Evolutionary conservation across 2,888 invertebrate genomes (phyloP), one percentile per base, ranked within the genome.

Genomic region (Nesidiocoris tenuis): DNA sequence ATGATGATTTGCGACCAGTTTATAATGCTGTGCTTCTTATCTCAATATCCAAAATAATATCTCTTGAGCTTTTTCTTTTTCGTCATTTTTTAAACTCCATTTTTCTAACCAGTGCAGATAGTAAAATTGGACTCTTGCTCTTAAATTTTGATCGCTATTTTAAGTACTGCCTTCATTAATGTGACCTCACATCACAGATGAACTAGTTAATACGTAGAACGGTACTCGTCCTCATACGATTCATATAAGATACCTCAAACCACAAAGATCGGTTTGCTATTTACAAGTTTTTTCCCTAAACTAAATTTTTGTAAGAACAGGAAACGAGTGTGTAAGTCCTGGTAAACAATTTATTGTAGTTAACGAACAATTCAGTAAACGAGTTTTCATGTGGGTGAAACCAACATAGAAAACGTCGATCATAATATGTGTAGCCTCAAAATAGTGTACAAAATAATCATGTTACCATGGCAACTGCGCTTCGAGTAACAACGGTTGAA

Each of bases 21-120:
- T 72, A 72, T 55, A 17, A 18, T 72, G 72, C 19, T 18, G 61
- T 65, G 54, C 19, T 75, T 19, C 74, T 25, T 57, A 59, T 17
- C 54, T 70, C 70, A 23, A 67, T 78, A 78, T 76, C 74, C 78
- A 78, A 78, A 78, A 78, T 78, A 78, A 76, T 70, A 78, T 78
- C 78, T 76, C 74, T 78, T 78, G 78, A 78, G 78, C 78, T 76
- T 76, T 64, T 66, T 63, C 59, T 24, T 55, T 68, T 67, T 55
- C 18, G 16, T 16, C 56, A 56, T 21, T 56, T n/a, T 59, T 9
- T 5, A 16, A 17, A 9, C 22, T 56, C 23, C 1, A 55, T 67
- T 56, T 21, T 19, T 18, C 39, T 39, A 39, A 39, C 39, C 39
- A 39, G 39, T 39, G 39, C 63, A 64, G 63, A 70, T 70, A n/a